phyloP scores from a whole-genome alignment of 2,888 invertebrate species.

The Pandemis heparana region DNA sequence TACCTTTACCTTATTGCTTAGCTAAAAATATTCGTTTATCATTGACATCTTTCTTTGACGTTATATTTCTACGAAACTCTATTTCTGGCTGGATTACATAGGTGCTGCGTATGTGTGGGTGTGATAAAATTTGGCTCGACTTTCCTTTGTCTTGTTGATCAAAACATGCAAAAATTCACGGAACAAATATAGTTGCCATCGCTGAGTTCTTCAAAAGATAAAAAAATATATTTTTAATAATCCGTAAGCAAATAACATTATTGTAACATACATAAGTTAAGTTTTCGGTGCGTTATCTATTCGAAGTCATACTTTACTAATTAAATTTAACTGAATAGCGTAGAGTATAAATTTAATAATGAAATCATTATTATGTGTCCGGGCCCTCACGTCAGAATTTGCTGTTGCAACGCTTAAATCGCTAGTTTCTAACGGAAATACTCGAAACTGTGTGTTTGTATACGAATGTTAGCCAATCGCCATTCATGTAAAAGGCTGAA shows the following conservation, averaged over 20 bases:
- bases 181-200: neutral
- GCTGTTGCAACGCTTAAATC: constrained; percentile 64
- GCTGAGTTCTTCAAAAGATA: neutral
- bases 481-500: constrained; percentile 73
- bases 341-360: constrained; percentile 1
- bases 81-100: constrained; percentile 22
- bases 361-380: constrained; percentile 44
- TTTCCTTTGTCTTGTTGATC: constrained; percentile 25
- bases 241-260: neutral
- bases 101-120: neutral
- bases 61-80: constrained; percentile 19
- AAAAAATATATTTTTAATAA: neutral
- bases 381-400: constrained; percentile 57
- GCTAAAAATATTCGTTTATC: constrained; percentile 36
- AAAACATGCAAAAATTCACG: neutral
- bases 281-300: neutral
- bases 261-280: neutral
- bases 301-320: neutral
- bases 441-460: constrained; percentile 62
- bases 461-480: constrained; percentile 67
- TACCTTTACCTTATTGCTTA: constrained; percentile 24
- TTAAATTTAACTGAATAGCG: neutral
- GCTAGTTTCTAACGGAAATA: constrained; percentile 77
- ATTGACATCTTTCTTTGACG: constrained; percentile 24
- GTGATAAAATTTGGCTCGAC: constrained; percentile 18